phyloP scores from a whole-genome alignment of 2,797 vertebrate genomes.

The Myotis findleyi region DNA sequence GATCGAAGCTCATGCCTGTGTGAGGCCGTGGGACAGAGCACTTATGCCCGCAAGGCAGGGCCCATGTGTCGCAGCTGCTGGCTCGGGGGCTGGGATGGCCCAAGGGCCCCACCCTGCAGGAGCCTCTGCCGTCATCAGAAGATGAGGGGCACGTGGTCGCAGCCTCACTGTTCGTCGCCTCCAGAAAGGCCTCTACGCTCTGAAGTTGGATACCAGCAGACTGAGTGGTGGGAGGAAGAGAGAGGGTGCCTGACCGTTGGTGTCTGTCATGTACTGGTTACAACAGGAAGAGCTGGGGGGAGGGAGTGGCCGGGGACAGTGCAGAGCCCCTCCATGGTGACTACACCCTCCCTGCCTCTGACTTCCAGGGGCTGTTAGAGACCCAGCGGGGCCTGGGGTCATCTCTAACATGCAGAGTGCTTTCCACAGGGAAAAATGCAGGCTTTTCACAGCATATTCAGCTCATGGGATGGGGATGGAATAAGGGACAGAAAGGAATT shows the following conservation, averaged over 20 bases:
- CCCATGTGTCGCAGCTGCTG: background rate
- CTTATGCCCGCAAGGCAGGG: background rate
- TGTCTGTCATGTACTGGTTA: background rate
- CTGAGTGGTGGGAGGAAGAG: background rate
- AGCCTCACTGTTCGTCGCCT: background rate
- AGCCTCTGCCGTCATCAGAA: background rate
- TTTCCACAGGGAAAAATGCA: background rate
- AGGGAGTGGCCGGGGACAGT: background rate
- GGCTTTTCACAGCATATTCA: background rate
- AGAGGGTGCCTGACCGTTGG: background rate
- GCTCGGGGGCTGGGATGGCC: background rate
- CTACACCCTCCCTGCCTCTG: background rate
- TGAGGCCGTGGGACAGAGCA: background rate
- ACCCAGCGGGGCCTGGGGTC: background rate
- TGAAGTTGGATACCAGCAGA: background rate
- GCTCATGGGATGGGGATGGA: too few relatives aligned
- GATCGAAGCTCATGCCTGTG: accelerated
- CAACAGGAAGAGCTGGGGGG: background rate
- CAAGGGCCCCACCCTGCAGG: background rate
- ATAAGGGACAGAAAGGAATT: background rate
- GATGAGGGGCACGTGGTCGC: background rate
- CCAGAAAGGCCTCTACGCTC: background rate
- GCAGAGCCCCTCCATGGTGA: background rate
- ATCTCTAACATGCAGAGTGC: background rate
- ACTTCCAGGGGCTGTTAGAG: background rate